Base-by-base conservation (phyloP, 2,888 invertebrate genomes). In the Belgica antarctica region DNA sequence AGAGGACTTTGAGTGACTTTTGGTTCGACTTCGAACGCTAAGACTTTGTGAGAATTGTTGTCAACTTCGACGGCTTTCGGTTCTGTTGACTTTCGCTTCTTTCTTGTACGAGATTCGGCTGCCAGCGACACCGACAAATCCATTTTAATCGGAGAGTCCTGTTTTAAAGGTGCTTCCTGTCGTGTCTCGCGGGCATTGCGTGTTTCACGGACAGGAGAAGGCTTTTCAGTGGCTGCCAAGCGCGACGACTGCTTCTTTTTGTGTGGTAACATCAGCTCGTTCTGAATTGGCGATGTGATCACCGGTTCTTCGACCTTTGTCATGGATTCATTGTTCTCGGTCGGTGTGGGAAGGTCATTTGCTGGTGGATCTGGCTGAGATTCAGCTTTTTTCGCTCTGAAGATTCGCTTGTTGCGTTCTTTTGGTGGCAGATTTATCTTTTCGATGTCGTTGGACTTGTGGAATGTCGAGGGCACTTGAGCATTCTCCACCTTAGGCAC, bases 381-480 rank as follows among this genome's bases (percentile, higher is more conserved):
- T 5, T 15, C 8, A 4, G 19, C 10, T 25, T 5, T 8, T 22
- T 62, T 76, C 0, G 79, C 79, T 70, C 79, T 79, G 28, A 80
- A 79, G 36, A 80, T 77, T 52, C 80, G 75, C 71, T 80, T 80
- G 2, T 79, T 78, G 0, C 78, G 76, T 71, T 80, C 80, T 72
- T 79, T 80, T 1, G 77, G 77, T n/a, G 79, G 79, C 57, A 79
- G 72, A 19, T 73, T 74, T n/a, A 75, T 74, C 12, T 68, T 68
- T 19, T 68, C 68, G 31, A 68, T 68, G 34, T 68, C 68, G 24
- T 59, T 70, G 8, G 66, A 47, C 19, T 63, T 36, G 41, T 61
- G 61, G 70, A 59, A 61, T 70, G 52, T 68, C 27, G 61, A 70
- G 17, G 61, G 25, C 36, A 27, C 22, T 27, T 70, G 27, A 22